Percentiles rank a stretch among this genome's conserved stretches.
phyloP scores from a whole-genome alignment of 2,113 vertebrate species.

The Podarcis muralis region DNA sequence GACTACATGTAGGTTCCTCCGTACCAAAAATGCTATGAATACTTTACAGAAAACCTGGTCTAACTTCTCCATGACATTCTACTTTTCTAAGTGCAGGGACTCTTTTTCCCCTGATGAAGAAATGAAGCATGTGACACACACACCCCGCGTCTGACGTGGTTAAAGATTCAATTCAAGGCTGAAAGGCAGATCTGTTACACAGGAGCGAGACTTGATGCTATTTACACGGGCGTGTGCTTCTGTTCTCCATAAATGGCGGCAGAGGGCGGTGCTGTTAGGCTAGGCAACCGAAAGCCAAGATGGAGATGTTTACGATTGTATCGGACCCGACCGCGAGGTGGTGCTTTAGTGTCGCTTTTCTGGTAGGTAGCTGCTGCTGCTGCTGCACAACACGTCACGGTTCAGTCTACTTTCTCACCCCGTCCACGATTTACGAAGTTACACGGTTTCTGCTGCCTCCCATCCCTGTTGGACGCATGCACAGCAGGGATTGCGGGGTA shows the following conservation, averaged over 20 bases:
- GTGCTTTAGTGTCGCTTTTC: constrained; percentile 87
- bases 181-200: background rate
- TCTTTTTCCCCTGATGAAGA: background rate
- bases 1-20: background rate
- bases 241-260: background rate
- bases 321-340: constrained; percentile 86
- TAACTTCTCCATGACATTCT: background rate
- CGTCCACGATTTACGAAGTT: background rate
- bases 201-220: background rate
- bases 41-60: background rate
- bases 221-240: background rate
- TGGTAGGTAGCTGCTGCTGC: constrained; percentile 80
- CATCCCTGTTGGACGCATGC: background rate
- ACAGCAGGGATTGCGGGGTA: too few species aligned
- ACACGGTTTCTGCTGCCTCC: background rate
- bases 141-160: background rate
- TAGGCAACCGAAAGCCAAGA: constrained; percentile 74
- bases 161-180: background rate
- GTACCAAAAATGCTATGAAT: background rate
- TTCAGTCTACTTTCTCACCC: background rate
- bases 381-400: background rate
- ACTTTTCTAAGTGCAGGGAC: background rate
- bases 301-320: constrained; percentile 74
- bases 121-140: background rate
- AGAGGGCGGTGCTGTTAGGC: accelerated